Evolutionary conservation across 2,113 vertebrate genomes (phyloP).

Genomic region (Ameiurus melas): DNA sequence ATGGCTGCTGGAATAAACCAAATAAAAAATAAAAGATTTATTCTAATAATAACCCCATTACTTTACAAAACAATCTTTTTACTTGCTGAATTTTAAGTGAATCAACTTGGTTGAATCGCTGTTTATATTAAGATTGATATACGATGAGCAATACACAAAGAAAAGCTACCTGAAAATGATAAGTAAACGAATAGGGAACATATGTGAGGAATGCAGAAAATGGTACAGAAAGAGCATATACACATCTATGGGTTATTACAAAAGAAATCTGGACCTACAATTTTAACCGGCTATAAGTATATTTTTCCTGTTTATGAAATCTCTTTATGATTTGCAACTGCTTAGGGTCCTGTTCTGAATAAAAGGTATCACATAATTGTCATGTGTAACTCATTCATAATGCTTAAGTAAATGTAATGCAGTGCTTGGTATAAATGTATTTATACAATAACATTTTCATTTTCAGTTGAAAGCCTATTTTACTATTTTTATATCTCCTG

Average conservation of each 20-base stretch:
- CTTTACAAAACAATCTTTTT: background rate
- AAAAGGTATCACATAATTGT: background rate
- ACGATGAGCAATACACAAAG: background rate
- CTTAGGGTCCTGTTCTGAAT: background rate
- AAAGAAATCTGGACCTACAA: background rate
- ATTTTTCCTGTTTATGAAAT: background rate
- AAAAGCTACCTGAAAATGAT: background rate
- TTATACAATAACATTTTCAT: background rate
- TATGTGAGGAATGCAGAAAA: background rate
- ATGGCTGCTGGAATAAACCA: background rate
- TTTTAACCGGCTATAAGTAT: background rate
- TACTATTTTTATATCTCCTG: background rate
- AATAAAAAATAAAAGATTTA: background rate
- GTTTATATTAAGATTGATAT: background rate
- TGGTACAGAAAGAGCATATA: background rate
- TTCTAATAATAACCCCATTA: background rate
- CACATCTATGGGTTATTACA: background rate
- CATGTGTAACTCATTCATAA: background rate
- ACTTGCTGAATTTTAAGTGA: background rate
- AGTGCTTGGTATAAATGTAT: background rate
- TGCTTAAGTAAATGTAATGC: background rate
- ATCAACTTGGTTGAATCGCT: background rate
- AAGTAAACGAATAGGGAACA: background rate
- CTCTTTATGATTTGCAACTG: background rate
- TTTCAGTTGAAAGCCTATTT: background rate